phyloP scores from a whole-genome alignment of 2,888 invertebrate genomes.

The Nematopogon swammerdamellus region DNA sequence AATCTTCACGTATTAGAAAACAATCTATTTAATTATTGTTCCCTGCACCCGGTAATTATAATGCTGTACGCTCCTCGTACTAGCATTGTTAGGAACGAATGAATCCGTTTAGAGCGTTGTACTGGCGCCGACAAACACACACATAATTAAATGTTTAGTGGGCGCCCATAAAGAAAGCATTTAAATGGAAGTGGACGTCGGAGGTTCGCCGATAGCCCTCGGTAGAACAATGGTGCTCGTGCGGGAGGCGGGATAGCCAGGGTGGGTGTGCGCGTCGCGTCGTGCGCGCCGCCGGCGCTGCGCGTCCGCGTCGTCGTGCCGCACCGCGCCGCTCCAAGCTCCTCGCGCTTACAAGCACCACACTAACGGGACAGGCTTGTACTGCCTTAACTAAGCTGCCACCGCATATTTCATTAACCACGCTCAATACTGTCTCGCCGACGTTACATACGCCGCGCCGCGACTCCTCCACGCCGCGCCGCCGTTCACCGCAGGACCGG shows the following conservation, averaged over 20 bases:
- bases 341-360: too few relatives aligned
- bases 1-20: too few relatives aligned
- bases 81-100: neutral
- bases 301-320: constrained; percentile 26
- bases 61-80: neutral
- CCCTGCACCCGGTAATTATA: too few relatives aligned
- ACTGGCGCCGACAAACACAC: neutral
- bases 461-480: too few relatives aligned
- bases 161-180: neutral
- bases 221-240: neutral
- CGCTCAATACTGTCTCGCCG: too few relatives aligned
- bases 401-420: too few relatives aligned
- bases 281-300: constrained; percentile 36
- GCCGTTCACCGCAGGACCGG: too few relatives aligned
- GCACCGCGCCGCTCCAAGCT: constrained; percentile 11
- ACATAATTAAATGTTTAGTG: neutral
- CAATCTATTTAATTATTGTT: too few relatives aligned
- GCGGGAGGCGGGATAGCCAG: neutral
- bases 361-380: too few relatives aligned
- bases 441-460: too few relatives aligned
- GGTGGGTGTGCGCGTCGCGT: constrained; percentile 8
- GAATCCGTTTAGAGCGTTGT: neutral
- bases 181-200: neutral
- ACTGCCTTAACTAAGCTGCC: neutral
- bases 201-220: neutral